Evolutionary conservation across 2,888 invertebrate genomes (phyloP), one percentile per base, ranked within the genome.

Genomic region (Lissonota sp.): DNA sequence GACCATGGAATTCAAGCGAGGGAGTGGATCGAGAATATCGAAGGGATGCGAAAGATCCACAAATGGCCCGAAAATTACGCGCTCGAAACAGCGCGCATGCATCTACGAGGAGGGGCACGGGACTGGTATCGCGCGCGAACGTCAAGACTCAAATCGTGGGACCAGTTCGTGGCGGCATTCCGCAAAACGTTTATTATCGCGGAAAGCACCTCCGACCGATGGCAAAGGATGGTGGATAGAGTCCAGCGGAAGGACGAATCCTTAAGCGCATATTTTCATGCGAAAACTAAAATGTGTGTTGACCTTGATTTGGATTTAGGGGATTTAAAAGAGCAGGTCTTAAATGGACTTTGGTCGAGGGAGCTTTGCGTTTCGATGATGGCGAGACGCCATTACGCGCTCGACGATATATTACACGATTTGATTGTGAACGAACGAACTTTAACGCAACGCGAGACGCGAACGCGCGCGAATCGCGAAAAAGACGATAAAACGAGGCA

Each of bases 11-110:
- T 16, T 0, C 53, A 8, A 4, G 55, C 71, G 16, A 6, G 55
- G 3, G 76, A 82, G 1, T 79, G 79, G 76, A 5, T 79, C 0
- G 42, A 62, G 2, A 76, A 75, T 12, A 8, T 79, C 0, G 77
- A 70, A 5, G 26, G 51, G 4, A 77, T 80, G 73, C 10, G 10
- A 14, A 6, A 14, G 0, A 49, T 83, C 0, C 74, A 80, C 46
- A 16, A 58, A 0, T 76, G 72, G 79, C 79, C 79, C 0, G 70
- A 67, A 3, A 58, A 55, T 8, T 63, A 63, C 6, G 70, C 69
- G 1, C 40, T 79, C 0, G 72, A 76, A 51, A 69, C 72, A 2
- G 79, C 73, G 0, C 62, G 79, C 4, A 67, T 71, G 60, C 78
- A 79, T 10, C 37, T 82, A 8, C 42, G 7, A 2, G 57, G 49